Evolutionary conservation across 1,140 invertebrate species (phyloP), one percentile per base, ranked within the genome.

Genomic region (Bombus superbus): DNA sequence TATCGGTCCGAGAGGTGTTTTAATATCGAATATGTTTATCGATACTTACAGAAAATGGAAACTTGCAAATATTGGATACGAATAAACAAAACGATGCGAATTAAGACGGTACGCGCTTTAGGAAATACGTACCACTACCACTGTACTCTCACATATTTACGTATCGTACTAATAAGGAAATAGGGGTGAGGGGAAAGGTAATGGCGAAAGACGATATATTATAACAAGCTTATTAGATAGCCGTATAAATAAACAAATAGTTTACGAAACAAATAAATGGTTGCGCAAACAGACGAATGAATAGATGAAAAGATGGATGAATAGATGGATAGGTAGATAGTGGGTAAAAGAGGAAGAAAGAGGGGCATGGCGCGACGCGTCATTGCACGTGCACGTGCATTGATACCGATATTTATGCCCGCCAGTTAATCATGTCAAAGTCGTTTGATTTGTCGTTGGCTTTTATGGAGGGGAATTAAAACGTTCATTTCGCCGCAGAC

Each of bases 401-500:
- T 94, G 94, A 95, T 95, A 95, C 92, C 93, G 93, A 95, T 95
- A 95, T 95, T 95, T 94, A 94, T 95, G 94, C 91, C 90, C 92
- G 92, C 92, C 94, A 95, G 93, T 95, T 95, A 95, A 95, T 95
- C 94, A 95, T 94, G 94, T 95, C 94, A 94, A 93, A 93, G 92
- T 93, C 92, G 92, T 95, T 94, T 95, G 94, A 95, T 95, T 95
- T 95, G 94, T 95, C 94, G 94, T 94, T 94, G 94, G 94, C 94
- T 95, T 95, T 95, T 95, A 94, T 94, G 93, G 93, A 94, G 93
- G 94, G 93, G 93, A 95, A 95, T 95, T 95, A 95, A 95, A 95
- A 95, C 94, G 94, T 95, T 95, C 93, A 95, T 95, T 94, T 95
- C 92, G 93, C 94, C 94, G 92, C 94, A 94, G 94, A 95, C 94